Conservation (phyloP, 2,888 invertebrate species). For the Pristionchus arcanus region DNA sequence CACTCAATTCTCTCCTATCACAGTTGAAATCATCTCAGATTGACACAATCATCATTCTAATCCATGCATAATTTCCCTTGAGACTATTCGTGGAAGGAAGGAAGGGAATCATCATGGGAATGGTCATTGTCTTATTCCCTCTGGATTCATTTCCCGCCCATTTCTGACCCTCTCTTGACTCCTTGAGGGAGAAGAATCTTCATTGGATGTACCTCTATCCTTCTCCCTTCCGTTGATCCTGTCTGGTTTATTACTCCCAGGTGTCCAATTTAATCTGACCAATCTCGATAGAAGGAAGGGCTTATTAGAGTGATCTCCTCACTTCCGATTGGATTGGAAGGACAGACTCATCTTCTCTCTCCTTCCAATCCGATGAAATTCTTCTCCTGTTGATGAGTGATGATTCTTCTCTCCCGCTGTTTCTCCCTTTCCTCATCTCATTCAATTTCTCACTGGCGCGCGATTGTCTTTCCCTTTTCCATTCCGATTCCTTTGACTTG, state of each 20-base stretch:
- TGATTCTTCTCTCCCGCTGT: constrained; percentile 26
- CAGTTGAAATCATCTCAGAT: neutral
- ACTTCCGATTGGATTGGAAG: neutral
- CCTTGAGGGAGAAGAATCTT: neutral
- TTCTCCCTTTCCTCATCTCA: constrained; percentile 30
- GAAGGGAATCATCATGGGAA: neutral
- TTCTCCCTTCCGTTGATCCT: constrained; percentile 18
- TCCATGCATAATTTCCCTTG: constrained; percentile 27
- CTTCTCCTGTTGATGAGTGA: constrained; percentile 39
- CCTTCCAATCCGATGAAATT: constrained; percentile 39
- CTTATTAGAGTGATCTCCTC: constrained; percentile 5
- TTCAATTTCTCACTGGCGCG: constrained; percentile 27
- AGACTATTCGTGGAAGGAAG: neutral
- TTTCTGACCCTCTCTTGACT: constrained; percentile 7
- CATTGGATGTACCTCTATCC: neutral
- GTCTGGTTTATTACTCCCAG: constrained; percentile 24
- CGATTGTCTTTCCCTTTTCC: constrained; percentile 17
- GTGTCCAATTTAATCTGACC: constrained; percentile 37
- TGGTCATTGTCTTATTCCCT: constrained; percentile 32
- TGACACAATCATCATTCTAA: constrained; percentile 11
- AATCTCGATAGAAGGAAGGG: neutral
- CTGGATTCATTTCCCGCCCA: constrained; percentile 22
- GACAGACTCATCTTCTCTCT: neutral
- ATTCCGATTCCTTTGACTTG: neutral
- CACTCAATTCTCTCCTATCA: constrained; percentile 3